phyloP scores from a whole-genome alignment of 2,888 invertebrate genomes.

The Carterocephalus palaemon region DNA sequence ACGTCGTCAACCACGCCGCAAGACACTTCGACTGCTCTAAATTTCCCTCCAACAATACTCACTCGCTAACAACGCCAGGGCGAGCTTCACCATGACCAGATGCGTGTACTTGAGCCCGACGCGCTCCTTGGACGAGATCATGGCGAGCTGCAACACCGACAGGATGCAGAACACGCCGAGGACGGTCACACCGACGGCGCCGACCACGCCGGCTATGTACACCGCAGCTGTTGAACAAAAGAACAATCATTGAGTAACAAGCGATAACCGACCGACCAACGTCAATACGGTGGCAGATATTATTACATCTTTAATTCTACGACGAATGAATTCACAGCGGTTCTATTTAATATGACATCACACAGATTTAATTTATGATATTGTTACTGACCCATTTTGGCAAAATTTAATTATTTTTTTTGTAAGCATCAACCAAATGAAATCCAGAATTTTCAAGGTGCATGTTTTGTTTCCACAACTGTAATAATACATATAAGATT shows the following conservation, averaged over 20 bases:
- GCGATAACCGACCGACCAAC: no score
- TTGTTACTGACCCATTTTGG: no score
- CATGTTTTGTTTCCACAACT: no score
- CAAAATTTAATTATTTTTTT: no score
- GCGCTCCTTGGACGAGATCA: constrained; percentile 91
- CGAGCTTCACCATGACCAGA: constrained; percentile 88
- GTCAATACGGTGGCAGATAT: no score
- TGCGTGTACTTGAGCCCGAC: constrained; percentile 87
- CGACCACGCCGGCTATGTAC: constrained; percentile 89
- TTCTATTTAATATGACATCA: no score
- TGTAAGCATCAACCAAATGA: no score
- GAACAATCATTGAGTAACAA: not conserved
- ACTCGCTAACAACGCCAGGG: constrained; percentile 88
- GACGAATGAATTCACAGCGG: no score
- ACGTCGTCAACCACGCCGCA: not conserved
- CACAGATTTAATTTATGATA: no score
- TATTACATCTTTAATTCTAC: no score
- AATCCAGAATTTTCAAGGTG: no score
- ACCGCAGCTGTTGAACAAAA: constrained; percentile 88
- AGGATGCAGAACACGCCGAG: constrained; percentile 88
- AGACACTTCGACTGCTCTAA: not conserved
- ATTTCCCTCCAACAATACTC: constrained; percentile 53
- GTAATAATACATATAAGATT: no score
- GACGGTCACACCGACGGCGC: constrained; percentile 84
- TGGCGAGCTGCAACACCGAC: constrained; percentile 90